Conservation (phyloP, 2,797 vertebrate species). For the Platalea minor region DNA sequence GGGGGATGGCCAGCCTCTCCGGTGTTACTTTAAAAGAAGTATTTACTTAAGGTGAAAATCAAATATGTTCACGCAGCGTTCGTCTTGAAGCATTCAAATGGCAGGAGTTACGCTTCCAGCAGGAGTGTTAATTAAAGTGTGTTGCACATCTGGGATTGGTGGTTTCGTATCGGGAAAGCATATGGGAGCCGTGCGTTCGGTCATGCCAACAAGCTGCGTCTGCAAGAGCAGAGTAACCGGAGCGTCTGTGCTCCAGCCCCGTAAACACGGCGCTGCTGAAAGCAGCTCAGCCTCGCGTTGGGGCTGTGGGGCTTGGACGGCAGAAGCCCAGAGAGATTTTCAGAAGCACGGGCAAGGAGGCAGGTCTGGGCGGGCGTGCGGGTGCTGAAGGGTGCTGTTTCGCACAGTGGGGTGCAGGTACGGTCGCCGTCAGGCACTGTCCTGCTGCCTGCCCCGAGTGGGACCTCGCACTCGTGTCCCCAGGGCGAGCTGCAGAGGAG, state of each 20-base stretch:
- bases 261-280: background rate
- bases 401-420: background rate
- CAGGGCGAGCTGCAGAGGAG: accelerated
- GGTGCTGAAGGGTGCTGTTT: background rate
- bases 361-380: background rate
- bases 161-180: accelerated
- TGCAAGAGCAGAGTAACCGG: accelerated
- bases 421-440: background rate
- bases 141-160: background rate
- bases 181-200: accelerated
- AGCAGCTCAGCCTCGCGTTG: background rate
- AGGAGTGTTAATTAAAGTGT: accelerated
- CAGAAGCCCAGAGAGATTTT: accelerated
- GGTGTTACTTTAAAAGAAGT: background rate
- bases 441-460: background rate
- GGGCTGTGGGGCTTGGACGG: background rate
- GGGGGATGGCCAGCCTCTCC: background rate
- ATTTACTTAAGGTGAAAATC: background rate
- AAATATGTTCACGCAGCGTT: accelerated
- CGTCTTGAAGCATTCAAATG: background rate
- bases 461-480: background rate
- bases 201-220: background rate
- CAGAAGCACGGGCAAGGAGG: background rate
- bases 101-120: background rate
- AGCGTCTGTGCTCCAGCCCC: accelerated